Evolutionary conservation across 2,888 invertebrate species (phyloP), one percentile per base, ranked within the genome.

Genomic region (Marronus borbonicus): DNA sequence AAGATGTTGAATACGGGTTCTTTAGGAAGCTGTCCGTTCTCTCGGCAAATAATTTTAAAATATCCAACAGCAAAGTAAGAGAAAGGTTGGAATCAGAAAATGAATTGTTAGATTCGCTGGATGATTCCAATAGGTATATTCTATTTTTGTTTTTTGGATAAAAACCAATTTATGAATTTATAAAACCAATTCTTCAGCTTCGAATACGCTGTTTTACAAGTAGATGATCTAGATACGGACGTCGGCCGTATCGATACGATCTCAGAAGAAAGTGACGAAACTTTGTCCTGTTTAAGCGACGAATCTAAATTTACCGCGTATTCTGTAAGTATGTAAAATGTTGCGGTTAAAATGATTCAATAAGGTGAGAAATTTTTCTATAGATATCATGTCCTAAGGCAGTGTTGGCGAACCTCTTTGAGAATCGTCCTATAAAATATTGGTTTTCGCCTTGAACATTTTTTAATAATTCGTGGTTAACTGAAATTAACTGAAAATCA

Each of bases 251-350:
- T 75, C 28, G 55, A 69, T 50, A 60, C 20, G 17, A 20, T 69
- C 39, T 50, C 75, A 14, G 50, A 66, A 14, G 80, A 75, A 5
- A 74, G 62, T n/a, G 80, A 81, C 49, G 81, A 77, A 70, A 76
- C 78, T 52, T 74, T 75, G 66, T 81, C 81, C 2, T 80, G 79
- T 55, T 55, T 24, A 3, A 81, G 80, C 36, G 52, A 69, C 17
- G 81, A 77, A 58, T 80, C 81, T 5, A 70, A 76, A 31, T 68
- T 65, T 39, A 76, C 78, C 12, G 78, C 76, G 58, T 78, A 78
- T 39, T 80, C 80, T n/a, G 80, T 80, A 78, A 76, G 49, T 50
- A 62, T 14, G 28, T 20, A 39, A 10, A 65, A 36, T 36, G 5
- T 8, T 1, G 44, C 8, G 12, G 12, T 2, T 44, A 12, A 44